Evolutionary conservation across 2,888 invertebrate genomes (phyloP), one percentile per base, ranked within the genome.

Genomic region (Platycheirus rosarum): DNA sequence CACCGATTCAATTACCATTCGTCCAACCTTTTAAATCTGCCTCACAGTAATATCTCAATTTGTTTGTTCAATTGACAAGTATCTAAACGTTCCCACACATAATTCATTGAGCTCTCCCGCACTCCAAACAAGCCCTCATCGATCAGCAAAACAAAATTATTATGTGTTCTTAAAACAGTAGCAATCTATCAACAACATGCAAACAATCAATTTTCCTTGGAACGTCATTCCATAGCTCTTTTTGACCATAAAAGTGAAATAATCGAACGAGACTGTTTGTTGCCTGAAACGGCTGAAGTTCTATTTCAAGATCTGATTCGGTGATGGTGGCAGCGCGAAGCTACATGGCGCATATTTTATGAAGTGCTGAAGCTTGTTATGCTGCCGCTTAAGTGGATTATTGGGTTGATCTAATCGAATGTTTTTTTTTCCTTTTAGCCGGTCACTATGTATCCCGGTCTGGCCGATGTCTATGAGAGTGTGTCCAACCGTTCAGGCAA

Each of bases 321-420:
- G 23, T 26, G 5, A 3, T 32, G 8, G 8, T 1, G 23, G 20
- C 35, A 3, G 40, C 14, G 40, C 9, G 2, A 11, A 23, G 3
- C 13, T 9, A 23, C 37, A 14, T 3, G 57, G 46, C 37, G 37
- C 37, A 63, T 68, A 53, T 32, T 68, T 79, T 79, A 79, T 74
- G 66, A 79, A 79, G 78, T 79, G 78, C 74, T 55, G 74, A 48
- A 63, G 53, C 74, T 79, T 68, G 78, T 78, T 68, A 62, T 37
- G 44, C 44, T 42, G 53, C 68, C 44, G 60, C 48, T 78, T 49
- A 79, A 79, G 78, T 79, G 78, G 78, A 74, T 68, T 74, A 78
- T 62, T 78, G 78, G 78, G 68, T 78, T 78, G 68, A 62, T 74
- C 62, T 68, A 42, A 62, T 74, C 74, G 37, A 48, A 35, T 53